Evolutionary conservation across 2,797 vertebrate genomes (phyloP).

Genomic region (Coccyzus lansbergi): DNA sequence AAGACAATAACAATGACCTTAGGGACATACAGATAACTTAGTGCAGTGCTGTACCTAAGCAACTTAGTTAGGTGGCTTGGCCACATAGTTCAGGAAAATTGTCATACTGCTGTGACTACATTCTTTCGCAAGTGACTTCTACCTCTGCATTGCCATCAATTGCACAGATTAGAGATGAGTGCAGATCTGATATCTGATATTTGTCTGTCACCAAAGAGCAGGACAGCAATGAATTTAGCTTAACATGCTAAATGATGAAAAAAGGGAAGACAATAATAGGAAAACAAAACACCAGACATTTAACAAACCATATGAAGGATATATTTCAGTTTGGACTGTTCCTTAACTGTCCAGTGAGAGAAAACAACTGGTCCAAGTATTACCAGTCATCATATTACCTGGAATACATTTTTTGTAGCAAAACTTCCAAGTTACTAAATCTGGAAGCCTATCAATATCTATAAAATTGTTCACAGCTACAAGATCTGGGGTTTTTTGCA

Average conservation of each 20-base stretch:
- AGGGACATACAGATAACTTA: background rate
- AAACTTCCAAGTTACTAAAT: background rate
- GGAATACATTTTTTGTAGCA: background rate
- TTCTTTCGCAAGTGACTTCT: background rate
- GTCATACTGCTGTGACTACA: background rate
- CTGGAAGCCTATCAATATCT: background rate
- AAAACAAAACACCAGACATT: background rate
- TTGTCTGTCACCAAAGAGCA: background rate
- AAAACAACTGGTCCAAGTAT: background rate
- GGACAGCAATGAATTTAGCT: background rate
- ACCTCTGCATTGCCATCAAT: background rate
- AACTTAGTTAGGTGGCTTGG: background rate
- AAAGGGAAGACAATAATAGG: background rate
- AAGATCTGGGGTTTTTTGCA: background rate
- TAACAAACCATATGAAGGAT: background rate
- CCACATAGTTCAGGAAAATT: background rate
- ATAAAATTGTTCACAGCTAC: background rate
- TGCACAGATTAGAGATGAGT: background rate
- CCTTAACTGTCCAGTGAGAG: background rate
- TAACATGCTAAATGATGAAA: background rate
- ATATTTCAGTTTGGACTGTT: background rate
- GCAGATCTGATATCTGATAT: background rate
- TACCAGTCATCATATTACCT: background rate
- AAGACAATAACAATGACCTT: background rate
- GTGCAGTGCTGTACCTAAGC: background rate